These are phyloP conservation scores for Dendronephthya gigantea DNA, from an alignment of 64 coral and sea anemone species.

Conservation along the genomic window DNA sequence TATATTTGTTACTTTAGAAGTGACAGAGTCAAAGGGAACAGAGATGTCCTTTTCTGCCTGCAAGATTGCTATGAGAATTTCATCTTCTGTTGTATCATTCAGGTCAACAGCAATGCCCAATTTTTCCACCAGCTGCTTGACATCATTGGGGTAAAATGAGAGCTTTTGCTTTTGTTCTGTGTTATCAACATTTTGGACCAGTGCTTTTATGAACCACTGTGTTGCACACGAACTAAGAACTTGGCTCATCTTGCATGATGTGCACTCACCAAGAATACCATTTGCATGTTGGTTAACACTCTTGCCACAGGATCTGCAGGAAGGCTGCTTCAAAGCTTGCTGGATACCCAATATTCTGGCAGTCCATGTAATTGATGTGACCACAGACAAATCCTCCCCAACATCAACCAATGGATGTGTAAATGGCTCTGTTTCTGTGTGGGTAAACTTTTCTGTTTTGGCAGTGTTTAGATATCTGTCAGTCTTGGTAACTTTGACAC, in stretches of 20 bases:
- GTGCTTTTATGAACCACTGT: conserved; percentile 28
- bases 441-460: conserved; percentile 13
- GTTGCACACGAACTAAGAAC: conserved; percentile 8
- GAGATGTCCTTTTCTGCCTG: conserved; percentile 12
- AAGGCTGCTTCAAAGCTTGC: background rate
- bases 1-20: no score
- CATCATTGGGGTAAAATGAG: conserved; percentile 2
- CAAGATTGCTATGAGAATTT: conserved; percentile 13
- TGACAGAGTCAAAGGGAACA: background rate
- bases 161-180: conserved; percentile 1
- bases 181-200: conserved; percentile 11
- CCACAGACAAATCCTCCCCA: background rate
- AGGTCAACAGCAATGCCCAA: background rate
- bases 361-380: background rate
- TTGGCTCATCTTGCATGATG: conserved; percentile 11
- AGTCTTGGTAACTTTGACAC: background rate
- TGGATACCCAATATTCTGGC: background rate
- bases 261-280: conserved; percentile 16
- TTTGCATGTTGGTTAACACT: conserved; percentile 14
- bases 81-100: background rate
- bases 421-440: conserved; percentile 6
- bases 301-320: background rate
- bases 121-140: conserved; percentile 9
- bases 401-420: conserved; percentile 2
- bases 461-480: no score